phyloP scores from a whole-genome alignment of 2,888 invertebrate genomes.

The Lasioglossum morio region DNA sequence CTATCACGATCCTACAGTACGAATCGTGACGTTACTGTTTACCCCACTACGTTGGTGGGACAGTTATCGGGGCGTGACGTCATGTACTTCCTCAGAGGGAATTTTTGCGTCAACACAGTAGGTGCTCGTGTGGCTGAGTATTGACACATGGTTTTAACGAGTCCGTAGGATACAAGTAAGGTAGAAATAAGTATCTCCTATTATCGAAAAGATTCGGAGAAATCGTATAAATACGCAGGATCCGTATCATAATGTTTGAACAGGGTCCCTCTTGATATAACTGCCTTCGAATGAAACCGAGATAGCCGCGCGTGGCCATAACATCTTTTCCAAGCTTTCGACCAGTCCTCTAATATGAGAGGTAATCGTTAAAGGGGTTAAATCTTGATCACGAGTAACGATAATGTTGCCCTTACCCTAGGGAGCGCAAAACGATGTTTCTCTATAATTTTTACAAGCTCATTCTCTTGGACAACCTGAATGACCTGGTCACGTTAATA shows the following conservation, averaged over 20 bases:
- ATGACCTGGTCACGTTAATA: background rate
- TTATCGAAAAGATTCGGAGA: background rate
- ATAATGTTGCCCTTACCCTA: conserved; percentile 40
- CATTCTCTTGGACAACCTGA: background rate
- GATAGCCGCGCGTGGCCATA: conserved; percentile 40
- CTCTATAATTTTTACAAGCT: background rate
- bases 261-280: conserved; percentile 53
- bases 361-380: conserved; percentile 54
- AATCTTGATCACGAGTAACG: conserved; percentile 66
- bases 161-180: background rate
- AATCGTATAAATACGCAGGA: background rate
- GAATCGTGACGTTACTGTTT: background rate
- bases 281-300: conserved; percentile 50
- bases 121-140: background rate
- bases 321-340: conserved; percentile 53
- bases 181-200: background rate
- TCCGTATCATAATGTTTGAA: background rate
- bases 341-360: conserved; percentile 48
- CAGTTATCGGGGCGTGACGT: background rate
- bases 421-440: background rate
- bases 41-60: background rate
- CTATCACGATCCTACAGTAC: background rate
- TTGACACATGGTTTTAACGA: background rate
- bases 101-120: background rate
- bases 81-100: background rate